Conservation (phyloP, 2,888 invertebrate species). For the Eupelmus urozonus region DNA sequence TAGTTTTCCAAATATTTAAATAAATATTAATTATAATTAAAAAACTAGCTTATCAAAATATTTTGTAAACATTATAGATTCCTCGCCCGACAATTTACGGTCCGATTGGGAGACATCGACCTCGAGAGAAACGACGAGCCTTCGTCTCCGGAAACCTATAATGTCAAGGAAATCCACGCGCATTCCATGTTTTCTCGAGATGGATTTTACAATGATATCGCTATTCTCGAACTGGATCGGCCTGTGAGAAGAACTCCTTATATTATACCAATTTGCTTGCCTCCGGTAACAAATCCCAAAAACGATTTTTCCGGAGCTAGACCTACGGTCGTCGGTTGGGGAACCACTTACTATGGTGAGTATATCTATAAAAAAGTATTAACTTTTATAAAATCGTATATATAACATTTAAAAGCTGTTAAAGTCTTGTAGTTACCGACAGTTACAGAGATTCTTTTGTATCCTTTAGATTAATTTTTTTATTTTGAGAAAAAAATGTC, state of each 20-base stretch:
- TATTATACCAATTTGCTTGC: constrained; percentile 92
- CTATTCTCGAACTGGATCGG: constrained; percentile 85
- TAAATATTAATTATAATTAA: neutral
- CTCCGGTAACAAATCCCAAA: constrained; percentile 80
- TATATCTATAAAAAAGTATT: too few species aligned
- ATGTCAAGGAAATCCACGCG: constrained; percentile 87
- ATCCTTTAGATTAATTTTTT: too few species aligned
- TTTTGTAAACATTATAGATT: constrained; percentile 79
- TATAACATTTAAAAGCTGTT: too few species aligned
- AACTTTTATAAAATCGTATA: too few species aligned
- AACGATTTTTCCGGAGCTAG: constrained; percentile 85
- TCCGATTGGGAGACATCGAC: constrained; percentile 93
- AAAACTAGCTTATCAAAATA: neutral
- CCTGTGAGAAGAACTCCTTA: constrained; percentile 90
- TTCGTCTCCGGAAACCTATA: constrained; percentile 88
- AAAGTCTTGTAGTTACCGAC: too few species aligned
- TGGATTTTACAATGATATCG: constrained; percentile 97
- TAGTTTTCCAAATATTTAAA: too few species aligned
- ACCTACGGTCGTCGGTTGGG: constrained; percentile 95
- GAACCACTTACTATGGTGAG: constrained; percentile 89
- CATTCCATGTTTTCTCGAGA: constrained; percentile 92
- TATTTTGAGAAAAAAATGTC: too few species aligned
- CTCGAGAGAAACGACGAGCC: constrained; percentile 90
- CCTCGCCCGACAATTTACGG: constrained; percentile 92
- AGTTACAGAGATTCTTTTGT: too few species aligned